Evolutionary conservation across 2,797 vertebrate species (phyloP), one percentile per base, ranked within the genome.

Genomic region (Lateolabrax maculatus): DNA sequence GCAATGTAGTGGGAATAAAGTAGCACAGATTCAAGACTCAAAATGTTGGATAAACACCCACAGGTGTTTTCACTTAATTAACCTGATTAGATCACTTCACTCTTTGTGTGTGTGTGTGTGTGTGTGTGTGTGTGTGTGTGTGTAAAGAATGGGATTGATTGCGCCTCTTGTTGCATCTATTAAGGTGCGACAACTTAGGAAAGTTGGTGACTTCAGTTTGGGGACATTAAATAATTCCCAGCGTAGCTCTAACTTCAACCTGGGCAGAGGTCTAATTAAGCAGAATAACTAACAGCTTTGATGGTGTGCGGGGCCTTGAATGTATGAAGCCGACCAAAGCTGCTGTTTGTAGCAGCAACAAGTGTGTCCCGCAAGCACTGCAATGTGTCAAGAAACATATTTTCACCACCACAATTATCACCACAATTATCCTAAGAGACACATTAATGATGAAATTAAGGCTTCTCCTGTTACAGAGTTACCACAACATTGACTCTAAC

Each of bases 401-500:
- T 55, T 77, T 4, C 36, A 9, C 10, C n/a, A 13, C 18, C 18
- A 53, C 9, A n/a, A 63, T 53, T 29, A 19, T 2, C 31, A 57
- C 5, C 4, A 43, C 5, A n/a, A 44, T 36, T 27, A 31, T 37
- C 53, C 21, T 43, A 53, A 73, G 6, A 43, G 15, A 37, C 12
- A 77, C 11, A 27, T 66, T 48, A 51, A 27, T 37, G 23, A 63
- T 13, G 68, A 66, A 74, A 48, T 31, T 23, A 37, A 51, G 36
- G 0, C 1, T 43, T 52, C 13, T 64, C 11, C 43, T 74, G 41
- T 36, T 69, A 48, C 36, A 67, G 12, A 77, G 62, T 55, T 52
- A 52, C 31, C 43, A 27, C 18, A 78, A 69, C 75, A 53, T 8
- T 66, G 77, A 75, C 58, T 75, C 36, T 60, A 64, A 80, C 75